phyloP scores from a whole-genome alignment of 2,113 vertebrate species.

The Etia nguti region DNA sequence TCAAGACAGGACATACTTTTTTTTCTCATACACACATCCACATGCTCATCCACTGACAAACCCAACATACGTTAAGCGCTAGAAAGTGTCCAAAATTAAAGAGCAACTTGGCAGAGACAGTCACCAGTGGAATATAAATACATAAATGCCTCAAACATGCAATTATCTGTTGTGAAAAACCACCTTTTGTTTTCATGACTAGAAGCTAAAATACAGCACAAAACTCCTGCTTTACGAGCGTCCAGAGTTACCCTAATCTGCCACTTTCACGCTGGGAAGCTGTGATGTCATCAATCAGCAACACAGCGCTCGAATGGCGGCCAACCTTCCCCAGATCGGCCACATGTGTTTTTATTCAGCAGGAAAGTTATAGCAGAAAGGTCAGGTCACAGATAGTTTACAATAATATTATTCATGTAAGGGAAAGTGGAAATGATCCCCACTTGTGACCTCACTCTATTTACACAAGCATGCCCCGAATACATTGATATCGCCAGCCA shows the following conservation, averaged over 20 bases:
- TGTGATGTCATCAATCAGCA: constrained; percentile 58
- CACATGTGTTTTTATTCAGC: constrained; percentile 69
- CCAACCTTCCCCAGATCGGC: constrained; percentile 19
- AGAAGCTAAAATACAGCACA: constrained; percentile 18
- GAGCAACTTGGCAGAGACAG: not conserved
- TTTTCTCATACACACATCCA: constrained; percentile 51
- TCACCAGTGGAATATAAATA: not conserved
- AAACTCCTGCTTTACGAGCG: constrained; percentile 32
- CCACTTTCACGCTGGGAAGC: constrained; percentile 44
- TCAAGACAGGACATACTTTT: not conserved
- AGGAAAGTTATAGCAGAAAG: constrained; percentile 57
- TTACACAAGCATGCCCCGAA: constrained; percentile 66
- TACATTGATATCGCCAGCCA: constrained; percentile 49
- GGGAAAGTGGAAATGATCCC: constrained; percentile 63
- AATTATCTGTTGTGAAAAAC: constrained; percentile 27
- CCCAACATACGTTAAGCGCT: not conserved
- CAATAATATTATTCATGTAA: constrained; percentile 69
- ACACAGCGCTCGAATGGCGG: not conserved
- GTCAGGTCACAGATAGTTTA: constrained; percentile 69
- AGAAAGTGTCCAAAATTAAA: not conserved
- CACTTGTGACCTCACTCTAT: constrained; percentile 63
- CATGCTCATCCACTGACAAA: not conserved
- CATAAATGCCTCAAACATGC: not conserved
- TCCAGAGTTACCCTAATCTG: constrained; percentile 27
- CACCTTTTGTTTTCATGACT: constrained; percentile 28